These are phyloP conservation scores for Abscondita cerata DNA, from an alignment of 2,888 invertebrate genomes.

Conservation along the genomic window DNA sequence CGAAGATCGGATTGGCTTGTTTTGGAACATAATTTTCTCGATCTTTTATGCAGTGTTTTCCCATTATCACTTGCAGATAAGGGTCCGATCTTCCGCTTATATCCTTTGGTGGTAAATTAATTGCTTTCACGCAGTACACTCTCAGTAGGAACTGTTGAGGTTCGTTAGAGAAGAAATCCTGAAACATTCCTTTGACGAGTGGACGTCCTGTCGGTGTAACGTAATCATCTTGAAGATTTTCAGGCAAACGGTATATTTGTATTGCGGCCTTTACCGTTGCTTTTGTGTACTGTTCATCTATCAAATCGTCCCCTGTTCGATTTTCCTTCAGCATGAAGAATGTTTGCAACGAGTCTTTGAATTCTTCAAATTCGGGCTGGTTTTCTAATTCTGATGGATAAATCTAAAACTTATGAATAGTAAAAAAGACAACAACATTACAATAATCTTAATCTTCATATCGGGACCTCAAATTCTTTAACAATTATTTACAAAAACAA, in stretches of 20 bases:
- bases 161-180: conserved; percentile 68
- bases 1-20: conserved; percentile 84
- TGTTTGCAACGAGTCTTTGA: conserved; percentile 71
- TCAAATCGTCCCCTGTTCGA: conserved; percentile 56
- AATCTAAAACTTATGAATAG: too few relatives aligned
- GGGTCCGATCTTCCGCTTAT: conserved; percentile 77
- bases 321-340: conserved; percentile 70
- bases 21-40: conserved; percentile 73
- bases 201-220: conserved; percentile 63
- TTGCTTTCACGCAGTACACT: conserved; percentile 77
- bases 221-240: conserved; percentile 62
- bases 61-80: conserved; percentile 75
- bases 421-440: too few relatives aligned
- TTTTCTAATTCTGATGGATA: conserved; percentile 72
- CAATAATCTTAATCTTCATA: too few relatives aligned
- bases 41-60: conserved; percentile 70
- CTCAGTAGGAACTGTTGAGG: conserved; percentile 71
- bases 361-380: conserved; percentile 69
- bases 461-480: too few relatives aligned
- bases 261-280: conserved; percentile 38
- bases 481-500: too few relatives aligned
- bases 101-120: conserved; percentile 76
- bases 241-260: conserved; percentile 73
- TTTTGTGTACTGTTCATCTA: conserved; percentile 59
- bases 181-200: conserved; percentile 66